Conservation (phyloP, 1,140 invertebrate species). For the Tetramorium parvispinum region DNA sequence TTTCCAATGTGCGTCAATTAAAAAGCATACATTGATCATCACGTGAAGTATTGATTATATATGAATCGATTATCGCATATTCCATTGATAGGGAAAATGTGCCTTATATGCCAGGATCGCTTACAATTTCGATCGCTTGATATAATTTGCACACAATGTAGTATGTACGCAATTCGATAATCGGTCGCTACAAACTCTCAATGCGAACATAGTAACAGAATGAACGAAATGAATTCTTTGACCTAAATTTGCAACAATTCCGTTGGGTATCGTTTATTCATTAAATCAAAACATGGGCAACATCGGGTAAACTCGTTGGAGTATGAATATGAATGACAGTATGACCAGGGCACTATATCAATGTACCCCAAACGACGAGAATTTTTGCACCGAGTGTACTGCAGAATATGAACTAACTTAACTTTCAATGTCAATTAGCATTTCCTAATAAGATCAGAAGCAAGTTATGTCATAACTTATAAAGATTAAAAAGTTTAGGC, state of each 20-base stretch:
- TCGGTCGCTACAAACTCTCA: conserved; percentile 8
- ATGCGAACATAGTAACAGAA: conserved; percentile 5
- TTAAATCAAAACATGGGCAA: conserved; percentile 50
- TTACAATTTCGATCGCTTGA: conserved; percentile 27
- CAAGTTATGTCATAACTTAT: not conserved
- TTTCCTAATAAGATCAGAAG: not conserved
- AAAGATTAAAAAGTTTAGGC: conserved; percentile 1
- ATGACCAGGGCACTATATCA: not conserved
- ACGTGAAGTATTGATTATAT: not conserved
- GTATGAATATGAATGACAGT: conserved; percentile 51
- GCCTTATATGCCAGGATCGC: not conserved
- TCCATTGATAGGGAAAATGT: not conserved
- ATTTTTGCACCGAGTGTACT: conserved; percentile 21
- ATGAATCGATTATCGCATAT: conserved; percentile 20
- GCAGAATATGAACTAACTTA: conserved; percentile 23
- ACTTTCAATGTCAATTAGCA: conserved; percentile 26
- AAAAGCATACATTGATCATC: not conserved
- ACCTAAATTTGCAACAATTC: conserved; percentile 50
- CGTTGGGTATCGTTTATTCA: conserved; percentile 45
- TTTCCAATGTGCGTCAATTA: conserved; percentile 4
- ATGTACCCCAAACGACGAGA: not conserved
- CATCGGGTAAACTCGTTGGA: conserved; percentile 21
- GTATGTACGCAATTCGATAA: conserved; percentile 21
- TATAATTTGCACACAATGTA: conserved; percentile 19
- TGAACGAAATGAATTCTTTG: conserved; percentile 24